Evolutionary conservation across 1,140 invertebrate genomes (phyloP), one percentile per base, ranked within the genome.

Genomic region (Lysiphlebus fabarum): DNA sequence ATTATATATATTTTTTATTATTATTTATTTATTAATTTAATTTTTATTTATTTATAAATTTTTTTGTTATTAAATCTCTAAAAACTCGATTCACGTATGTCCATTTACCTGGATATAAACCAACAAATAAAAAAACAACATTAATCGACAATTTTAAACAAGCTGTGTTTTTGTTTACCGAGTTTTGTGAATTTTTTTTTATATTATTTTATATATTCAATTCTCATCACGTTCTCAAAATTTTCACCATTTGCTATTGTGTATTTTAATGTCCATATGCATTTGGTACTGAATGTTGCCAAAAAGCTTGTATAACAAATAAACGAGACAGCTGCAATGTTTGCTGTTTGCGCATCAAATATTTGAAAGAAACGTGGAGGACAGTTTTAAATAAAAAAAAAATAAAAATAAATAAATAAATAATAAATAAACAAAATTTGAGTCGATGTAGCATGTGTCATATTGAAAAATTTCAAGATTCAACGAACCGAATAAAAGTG

Each of bases 331-430:
- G n/a, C n/a, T n/a, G n/a, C n/a, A n/a, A n/a, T 60, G 53, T 60
- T 60, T 60, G 45, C 58, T 53, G 49, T 60, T 48, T 17, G 45
- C 17, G 51, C 58, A 60, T 60, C 58, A 60, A 60, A 56, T 60
- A 60, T 60, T 60, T 60, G 58, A 36, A 12, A 40, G 47, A 10
- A 9, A 40, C 26, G 44, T 26, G 17, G 10, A 40, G 53, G 43
- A 5, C 53, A 40, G 8, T 53, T 45, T n/a, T n/a, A n/a, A n/a
- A n/a, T n/a, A n/a, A 41, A 41, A 9, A 9, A 11, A 41, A 41
- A 11, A 11, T 41, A 41, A 9, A 41, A 2, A 34, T 50, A 34
- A n/a, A 11, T 34, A 50, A 11, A 50, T 50, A 10, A 36, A 34
- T n/a, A n/a, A n/a, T n/a, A n/a, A n/a, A n/a, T n/a, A 37, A 34